Evolutionary conservation across 2,797 vertebrate genomes (phyloP), one percentile per base, ranked within the genome.

Genomic region (Ceryle rudis): DNA sequence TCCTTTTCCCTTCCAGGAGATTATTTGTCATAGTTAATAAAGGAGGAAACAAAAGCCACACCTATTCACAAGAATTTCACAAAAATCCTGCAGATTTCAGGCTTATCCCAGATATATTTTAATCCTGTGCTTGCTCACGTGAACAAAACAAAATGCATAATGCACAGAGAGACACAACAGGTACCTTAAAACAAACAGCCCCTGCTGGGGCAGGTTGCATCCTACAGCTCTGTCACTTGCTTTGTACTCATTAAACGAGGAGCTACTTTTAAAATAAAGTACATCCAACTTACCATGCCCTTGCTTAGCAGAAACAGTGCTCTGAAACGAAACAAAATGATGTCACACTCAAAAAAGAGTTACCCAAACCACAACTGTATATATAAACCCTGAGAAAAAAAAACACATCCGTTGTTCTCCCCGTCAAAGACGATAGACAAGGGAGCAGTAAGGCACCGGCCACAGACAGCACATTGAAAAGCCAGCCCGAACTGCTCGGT

Each of bases 261-360:
- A 58, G 72, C 26, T 4, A 33, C 9, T 54, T 85, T 11, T 47
- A 49, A 49, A 49, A 49, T 26, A 26, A 49, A 49, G 26, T 22
- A 29, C 4, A 67, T 46, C 5, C 52, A 70, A 98, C 99, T 99
- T 96, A 99, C 99, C 99, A 99, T 99, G 96, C 99, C 99, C 98
- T 99, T 99, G 98, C 99, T 99, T 75, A 99, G 98, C 86, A 99
- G 98, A 96, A 99, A 99, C 80, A 99, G 97, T 0, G 99, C 99
- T 97, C 99, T 99, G 97, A 28, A 96, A 86, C 10, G 12, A 70
- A 93, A 93, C 55, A 55, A 95, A 77, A 41, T 0, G 0, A 31
- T 1, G 10, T 81, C 41, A 94, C 5, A 41, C 20, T 65, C 41
- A 41, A 39, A 44, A 28, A 5, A 18, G 26, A 33, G 11, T 33